These are phyloP conservation scores for Conomelus anceps DNA, from an alignment of 2,888 invertebrate species.

Conservation along the genomic window DNA sequence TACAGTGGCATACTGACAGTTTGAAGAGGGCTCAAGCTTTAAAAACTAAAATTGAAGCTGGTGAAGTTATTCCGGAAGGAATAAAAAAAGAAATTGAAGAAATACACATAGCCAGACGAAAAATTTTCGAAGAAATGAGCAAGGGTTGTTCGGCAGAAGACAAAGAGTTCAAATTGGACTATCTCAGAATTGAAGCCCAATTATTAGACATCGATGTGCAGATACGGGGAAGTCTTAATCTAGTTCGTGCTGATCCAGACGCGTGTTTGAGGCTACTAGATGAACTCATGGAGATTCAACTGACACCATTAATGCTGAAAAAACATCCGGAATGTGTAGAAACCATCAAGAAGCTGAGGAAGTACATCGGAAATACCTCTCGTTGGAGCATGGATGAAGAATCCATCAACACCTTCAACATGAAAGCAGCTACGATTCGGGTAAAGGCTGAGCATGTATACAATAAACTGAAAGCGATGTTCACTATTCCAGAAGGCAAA, in stretches of 20 bases:
- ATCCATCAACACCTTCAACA: conserved; percentile 44
- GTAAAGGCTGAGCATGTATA: conserved; percentile 59
- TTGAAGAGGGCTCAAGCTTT: conserved; percentile 55
- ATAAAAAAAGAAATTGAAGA: conserved; percentile 53
- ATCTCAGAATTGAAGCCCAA: conserved; percentile 51
- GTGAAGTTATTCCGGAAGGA: conserved; percentile 52
- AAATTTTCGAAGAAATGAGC: conserved; percentile 26
- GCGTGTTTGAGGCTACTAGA: conserved; percentile 63
- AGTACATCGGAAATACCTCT: conserved; percentile 68
- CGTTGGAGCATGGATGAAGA: conserved; percentile 61
- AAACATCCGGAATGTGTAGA: conserved; percentile 74
- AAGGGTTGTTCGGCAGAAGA: conserved; percentile 20
- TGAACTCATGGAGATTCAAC: conserved; percentile 50
- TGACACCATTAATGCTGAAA: conserved; percentile 68
- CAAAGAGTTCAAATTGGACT: conserved; percentile 29
- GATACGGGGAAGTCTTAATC: conserved; percentile 58
- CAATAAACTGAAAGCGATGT: conserved; percentile 52
- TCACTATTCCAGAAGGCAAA: conserved; percentile 53
- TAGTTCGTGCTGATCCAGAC: conserved; percentile 64
- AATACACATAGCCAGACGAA: conserved; percentile 48
- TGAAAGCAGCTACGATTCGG: conserved; percentile 60
- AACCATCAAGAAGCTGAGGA: conserved; percentile 58
- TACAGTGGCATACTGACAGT: conserved; percentile 59
- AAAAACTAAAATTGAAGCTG: conserved; percentile 45
- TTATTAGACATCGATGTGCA: conserved; percentile 58